Base-by-base conservation (phyloP, 2,113 vertebrate genomes). In the Argyrosomus japonicus region DNA sequence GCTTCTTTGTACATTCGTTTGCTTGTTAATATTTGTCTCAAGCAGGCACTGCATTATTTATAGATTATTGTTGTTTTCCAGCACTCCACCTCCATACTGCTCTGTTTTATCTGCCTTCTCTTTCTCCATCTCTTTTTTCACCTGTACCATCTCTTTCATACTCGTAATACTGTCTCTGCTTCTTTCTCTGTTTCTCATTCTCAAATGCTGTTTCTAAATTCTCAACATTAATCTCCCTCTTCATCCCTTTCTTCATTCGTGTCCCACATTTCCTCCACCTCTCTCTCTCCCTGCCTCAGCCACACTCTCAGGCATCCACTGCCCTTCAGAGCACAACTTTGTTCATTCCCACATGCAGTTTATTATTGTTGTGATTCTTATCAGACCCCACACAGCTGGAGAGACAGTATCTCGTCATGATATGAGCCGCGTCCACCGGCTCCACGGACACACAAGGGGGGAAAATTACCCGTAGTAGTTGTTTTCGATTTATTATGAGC, bases 401-500 rank as follows among this genome's bases (percentile, higher is more conserved):
- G 77, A 82, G 73, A 89, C 79, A 32, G 77, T 79, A 69, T 70
- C 80, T 87, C 7, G 12, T 77, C 76, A 40, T 40, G 48, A 82
- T 65, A 81, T 61, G 60, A 81, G 78, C 72, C 14, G 12, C 67
- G 75, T 67, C 47, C 56, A 47, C 67, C 15, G 13, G 36, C 51
- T 77, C 75, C 63, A 48, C 58, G 74, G 1, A 83, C 40, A 40
- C 75, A 85, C 68, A 14, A 19, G 36, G 75, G 81, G 88, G 67
- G 36, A 58, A 72, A 51, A 29, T 17, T 51, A 67, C 72, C 75
- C 18, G 18, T 29, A 51, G 71, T 88, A 70, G 85, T 75, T 87
- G 88, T 87, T 88, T 89, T 82, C 53, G 81, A 81, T 93, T 89
- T 75, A 79, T 88, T 87, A 75, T n/a, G 27, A 84, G 56, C 77